These are phyloP conservation scores for Chydorus sphaericus DNA, from an alignment of 2,888 invertebrate species.

Conservation along the genomic window DNA sequence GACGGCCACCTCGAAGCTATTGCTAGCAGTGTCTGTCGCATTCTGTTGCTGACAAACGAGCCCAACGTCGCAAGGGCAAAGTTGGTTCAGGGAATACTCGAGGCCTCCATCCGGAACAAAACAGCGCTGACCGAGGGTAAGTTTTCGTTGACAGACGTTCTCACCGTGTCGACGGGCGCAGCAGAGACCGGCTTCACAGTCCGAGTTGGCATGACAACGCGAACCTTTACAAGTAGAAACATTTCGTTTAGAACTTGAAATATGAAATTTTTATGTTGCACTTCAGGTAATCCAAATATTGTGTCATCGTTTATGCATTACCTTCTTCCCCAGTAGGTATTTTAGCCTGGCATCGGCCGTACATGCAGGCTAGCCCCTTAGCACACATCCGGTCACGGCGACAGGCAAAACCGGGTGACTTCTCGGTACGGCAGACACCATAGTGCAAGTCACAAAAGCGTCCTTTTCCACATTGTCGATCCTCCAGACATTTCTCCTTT, in stretches of 20 bases:
- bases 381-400: constrained; percentile 23
- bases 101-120: constrained; percentile 25
- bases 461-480: constrained; percentile 14
- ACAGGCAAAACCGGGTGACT: constrained; percentile 19
- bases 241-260: too few relatives aligned
- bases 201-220: constrained; percentile 21
- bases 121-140: constrained; percentile 22
- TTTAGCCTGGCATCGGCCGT: constrained; percentile 21
- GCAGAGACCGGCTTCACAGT: constrained; percentile 22
- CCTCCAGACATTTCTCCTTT: constrained; percentile 16
- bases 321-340: constrained; percentile 20
- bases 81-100: constrained; percentile 24
- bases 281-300: too few relatives aligned
- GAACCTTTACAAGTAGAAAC: constrained; percentile 20
- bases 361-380: constrained; percentile 22
- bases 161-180: constrained; percentile 25
- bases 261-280: background rate
- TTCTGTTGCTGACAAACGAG: constrained; percentile 20
- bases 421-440: constrained; percentile 20
- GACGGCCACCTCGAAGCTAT: background rate
- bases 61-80: constrained; percentile 24
- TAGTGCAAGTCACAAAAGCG: constrained; percentile 24
- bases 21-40: background rate
- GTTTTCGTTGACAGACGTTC: constrained; percentile 22
- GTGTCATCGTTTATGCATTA: too few relatives aligned